Conservation (phyloP, 2,113 vertebrate species). For the Colius striatus region DNA sequence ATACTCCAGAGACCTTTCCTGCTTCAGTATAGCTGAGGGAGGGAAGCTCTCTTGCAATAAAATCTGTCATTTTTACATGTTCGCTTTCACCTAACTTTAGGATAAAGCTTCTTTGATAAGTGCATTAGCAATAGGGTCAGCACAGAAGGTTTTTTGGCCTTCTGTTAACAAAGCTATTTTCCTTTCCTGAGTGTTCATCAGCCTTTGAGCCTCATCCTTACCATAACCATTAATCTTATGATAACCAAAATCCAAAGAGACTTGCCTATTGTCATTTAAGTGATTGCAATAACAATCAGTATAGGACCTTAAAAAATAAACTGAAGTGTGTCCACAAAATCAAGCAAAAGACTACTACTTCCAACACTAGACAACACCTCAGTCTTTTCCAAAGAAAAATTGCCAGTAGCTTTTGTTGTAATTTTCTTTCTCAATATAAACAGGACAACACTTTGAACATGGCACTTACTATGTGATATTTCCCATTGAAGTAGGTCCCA, state of each 20-base stretch:
- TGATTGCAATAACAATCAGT: neutral
- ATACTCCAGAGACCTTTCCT: rapidly evolving
- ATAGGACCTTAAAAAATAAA: neutral
- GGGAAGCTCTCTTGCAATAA: neutral
- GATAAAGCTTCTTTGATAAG: neutral
- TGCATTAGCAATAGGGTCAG: neutral
- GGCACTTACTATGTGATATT: neutral
- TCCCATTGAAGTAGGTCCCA: neutral
- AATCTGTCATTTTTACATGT: neutral
- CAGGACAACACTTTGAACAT: neutral
- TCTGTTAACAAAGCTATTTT: neutral
- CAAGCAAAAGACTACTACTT: neutral
- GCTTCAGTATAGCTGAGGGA: neutral
- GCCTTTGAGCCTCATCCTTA: neutral
- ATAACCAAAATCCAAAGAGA: neutral
- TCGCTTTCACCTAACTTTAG: neutral
- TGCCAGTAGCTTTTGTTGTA: neutral
- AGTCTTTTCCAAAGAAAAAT: neutral
- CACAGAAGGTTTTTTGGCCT: neutral
- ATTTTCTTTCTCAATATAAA: neutral
- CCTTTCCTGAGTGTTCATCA: neutral
- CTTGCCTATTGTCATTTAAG: neutral
- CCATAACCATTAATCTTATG: neutral
- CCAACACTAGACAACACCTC: neutral
- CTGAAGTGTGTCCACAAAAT: neutral